Base-by-base conservation (phyloP, 2,888 invertebrate species). In the Andrena flavipes region DNA sequence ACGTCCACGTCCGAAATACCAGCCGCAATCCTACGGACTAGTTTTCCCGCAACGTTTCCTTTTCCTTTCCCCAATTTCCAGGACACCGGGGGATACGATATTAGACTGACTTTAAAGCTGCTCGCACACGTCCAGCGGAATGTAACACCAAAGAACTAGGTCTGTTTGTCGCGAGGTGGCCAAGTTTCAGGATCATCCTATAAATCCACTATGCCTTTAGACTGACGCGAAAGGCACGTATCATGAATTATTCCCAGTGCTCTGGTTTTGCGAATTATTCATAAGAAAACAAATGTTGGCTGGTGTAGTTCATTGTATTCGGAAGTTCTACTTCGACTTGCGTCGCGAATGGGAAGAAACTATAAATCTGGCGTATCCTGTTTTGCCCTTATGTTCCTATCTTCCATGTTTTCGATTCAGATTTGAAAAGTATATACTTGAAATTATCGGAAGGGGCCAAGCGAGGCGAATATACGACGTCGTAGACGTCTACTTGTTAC, bases 171-270 rank as follows among this genome's bases (percentile, higher is more conserved):
- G 48, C 26, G 60, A 26, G 48, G 42, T 54, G 33, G 33, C n/a
- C 62, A 33, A 82, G 63, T 82, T 82, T 49, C 59, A 13, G 60
- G 54, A 67, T 77, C n/a, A 23, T 26, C 62, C 80, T 59, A 83
- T 83, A 83, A 83, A 83, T 83, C 84, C 71, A 56, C 49, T 6
- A 26, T 23, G 35, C 56, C 67, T 70, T 74, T 67, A 60, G 60
- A 49, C 16, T 69, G 76, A 62, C 79, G n/a, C 26, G 54, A 29
- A 8, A 70, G 35, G 48, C 76, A 74, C 67, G 62, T 49, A 59
- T 77, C 83, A 83, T 83, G 83, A 83, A 83, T 83, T 83, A 83
- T 83, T 83, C 83, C 83, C 20, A 26, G 26, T 3, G 54, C 59
- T 65, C 77, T 49, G 70, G 42, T 74, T 70, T 29, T 7, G 29